These are phyloP conservation scores for Corythornis cristatus DNA, from an alignment of 2,113 vertebrate species.

Conservation along the genomic window DNA sequence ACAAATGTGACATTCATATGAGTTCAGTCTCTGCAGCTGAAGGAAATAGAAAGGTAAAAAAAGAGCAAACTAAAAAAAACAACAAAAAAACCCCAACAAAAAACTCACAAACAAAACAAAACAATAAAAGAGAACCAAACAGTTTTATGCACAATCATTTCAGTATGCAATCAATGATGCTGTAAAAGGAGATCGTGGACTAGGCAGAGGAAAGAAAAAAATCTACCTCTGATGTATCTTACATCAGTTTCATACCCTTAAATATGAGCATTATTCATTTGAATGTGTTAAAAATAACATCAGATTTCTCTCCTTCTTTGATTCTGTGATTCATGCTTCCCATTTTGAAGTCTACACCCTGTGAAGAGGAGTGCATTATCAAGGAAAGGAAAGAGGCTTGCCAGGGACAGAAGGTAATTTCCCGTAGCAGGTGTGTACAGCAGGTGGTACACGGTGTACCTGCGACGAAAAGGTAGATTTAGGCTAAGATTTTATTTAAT, in stretches of 20 bases:
- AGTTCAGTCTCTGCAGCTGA: background rate
- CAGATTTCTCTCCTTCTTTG: background rate
- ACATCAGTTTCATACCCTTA: background rate
- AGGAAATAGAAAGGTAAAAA: background rate
- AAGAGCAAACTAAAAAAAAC: background rate
- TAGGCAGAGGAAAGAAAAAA: background rate
- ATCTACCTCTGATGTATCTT: background rate
- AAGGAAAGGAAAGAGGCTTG: constrained; percentile 67
- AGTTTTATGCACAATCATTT: background rate
- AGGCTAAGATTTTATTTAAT: constrained; percentile 83
- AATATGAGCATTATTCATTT: background rate
- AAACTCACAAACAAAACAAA: too few species aligned
- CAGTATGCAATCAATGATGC: background rate
- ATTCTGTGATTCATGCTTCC: constrained; percentile 41
- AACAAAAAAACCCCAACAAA: too few species aligned
- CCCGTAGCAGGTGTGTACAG: constrained; percentile 79
- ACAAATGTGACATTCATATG: background rate
- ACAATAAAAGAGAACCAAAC: background rate
- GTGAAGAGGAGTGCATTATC: constrained; percentile 42
- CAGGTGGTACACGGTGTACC: constrained; percentile 83
- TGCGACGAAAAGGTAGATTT: constrained; percentile 80
- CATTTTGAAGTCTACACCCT: constrained; percentile 54
- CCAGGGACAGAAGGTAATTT: constrained; percentile 78
- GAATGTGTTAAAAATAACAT: constrained; percentile 42
- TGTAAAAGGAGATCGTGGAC: background rate